These are phyloP conservation scores for Acrocephalus kingi DNA, from an alignment of 2,113 vertebrate species.

Conservation along the genomic window DNA sequence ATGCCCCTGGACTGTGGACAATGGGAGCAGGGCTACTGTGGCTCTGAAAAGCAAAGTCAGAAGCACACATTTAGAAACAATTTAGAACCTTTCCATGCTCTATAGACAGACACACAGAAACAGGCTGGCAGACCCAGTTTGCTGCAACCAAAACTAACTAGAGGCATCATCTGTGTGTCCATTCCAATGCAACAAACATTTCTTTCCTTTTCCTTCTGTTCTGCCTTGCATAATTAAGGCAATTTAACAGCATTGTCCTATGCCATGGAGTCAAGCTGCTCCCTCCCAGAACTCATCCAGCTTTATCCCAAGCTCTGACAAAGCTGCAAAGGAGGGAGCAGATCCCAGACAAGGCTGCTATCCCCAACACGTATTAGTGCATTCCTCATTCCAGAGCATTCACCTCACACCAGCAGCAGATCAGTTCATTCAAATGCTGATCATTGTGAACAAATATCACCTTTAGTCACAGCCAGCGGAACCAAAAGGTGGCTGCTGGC, in stretches of 20 bases:
- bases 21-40: conserved; percentile 61
- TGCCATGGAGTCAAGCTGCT: not conserved
- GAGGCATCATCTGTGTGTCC: not conserved
- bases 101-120: not conserved
- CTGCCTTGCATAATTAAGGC: not conserved
- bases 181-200: not conserved
- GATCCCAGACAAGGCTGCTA: not conserved
- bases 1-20: conserved; percentile 70
- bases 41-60: conserved; percentile 59
- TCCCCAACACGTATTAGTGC: accelerated
- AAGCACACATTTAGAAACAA: not conserved
- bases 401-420: not conserved
- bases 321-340: not conserved
- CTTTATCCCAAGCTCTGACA: not conserved
- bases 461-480: not conserved
- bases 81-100: not conserved
- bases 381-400: not conserved
- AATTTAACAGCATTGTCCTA: not conserved
- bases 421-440: not conserved
- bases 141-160: not conserved
- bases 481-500: not conserved
- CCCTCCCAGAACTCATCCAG: not conserved
- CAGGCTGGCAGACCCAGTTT: not conserved
- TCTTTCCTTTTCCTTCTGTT: not conserved
- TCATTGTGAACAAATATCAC: accelerated